Conservation (phyloP, 2,888 invertebrate species). For the Agrypnus murinus region DNA sequence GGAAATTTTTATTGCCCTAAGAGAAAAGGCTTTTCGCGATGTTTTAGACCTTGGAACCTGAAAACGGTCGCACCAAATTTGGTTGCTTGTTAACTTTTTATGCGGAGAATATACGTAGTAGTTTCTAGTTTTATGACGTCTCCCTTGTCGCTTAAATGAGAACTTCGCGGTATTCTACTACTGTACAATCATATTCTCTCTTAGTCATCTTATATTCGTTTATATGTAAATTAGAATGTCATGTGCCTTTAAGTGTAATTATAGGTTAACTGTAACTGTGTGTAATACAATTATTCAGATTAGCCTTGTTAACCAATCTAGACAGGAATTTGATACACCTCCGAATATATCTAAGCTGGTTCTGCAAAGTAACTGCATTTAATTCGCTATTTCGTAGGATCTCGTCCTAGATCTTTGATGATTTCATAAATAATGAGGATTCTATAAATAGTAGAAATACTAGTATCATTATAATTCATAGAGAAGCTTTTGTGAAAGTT, state of each 20-base stretch:
- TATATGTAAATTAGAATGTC: slow-evolving; percentile 28
- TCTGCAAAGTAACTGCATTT: too few species aligned
- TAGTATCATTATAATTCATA: too few species aligned
- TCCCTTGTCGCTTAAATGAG: slow-evolving; percentile 17
- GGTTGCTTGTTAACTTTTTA: slow-evolving; percentile 15
- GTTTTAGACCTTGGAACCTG: slow-evolving; percentile 15
- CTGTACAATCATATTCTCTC: neutral
- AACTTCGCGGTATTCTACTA: neutral
- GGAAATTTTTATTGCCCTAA: slow-evolving; percentile 27
- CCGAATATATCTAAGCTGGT: too few species aligned
- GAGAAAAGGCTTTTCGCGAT: slow-evolving; percentile 20
- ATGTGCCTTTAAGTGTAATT: slow-evolving; percentile 17
- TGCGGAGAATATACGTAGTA: slow-evolving; percentile 15
- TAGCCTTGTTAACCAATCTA: slow-evolving; percentile 10
- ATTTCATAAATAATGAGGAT: too few species aligned
- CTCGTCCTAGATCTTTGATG: too few species aligned
- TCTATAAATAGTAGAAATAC: too few species aligned
- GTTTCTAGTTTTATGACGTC: slow-evolving; percentile 18
- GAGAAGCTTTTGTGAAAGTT: too few species aligned
- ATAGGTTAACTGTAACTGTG: slow-evolving; percentile 19
- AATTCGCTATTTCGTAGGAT: too few species aligned
- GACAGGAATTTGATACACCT: slow-evolving; percentile 7
- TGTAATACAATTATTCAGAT: slow-evolving; percentile 23
- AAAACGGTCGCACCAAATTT: slow-evolving; percentile 20
- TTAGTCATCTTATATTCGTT: slow-evolving; percentile 17